Base-by-base conservation (phyloP, 2,888 invertebrate species). In the Agrotis exclamationis region DNA sequence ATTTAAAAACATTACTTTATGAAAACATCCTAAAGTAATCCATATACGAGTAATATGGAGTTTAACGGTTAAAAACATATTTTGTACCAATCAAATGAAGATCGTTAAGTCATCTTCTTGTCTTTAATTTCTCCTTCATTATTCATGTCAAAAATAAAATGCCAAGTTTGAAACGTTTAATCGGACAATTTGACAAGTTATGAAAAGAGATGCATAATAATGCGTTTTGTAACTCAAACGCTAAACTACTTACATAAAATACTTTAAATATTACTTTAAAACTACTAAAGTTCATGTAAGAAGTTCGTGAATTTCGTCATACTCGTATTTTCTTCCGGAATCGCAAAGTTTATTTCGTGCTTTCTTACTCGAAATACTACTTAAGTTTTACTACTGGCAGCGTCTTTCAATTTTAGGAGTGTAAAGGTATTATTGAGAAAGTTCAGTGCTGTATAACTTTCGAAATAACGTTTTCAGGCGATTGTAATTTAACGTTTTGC, bases 301-400 rank as follows among this genome's bases (percentile, higher is more conserved):
- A 64, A 53, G 33, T 63, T 77, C 24, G 20, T 78, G 62, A 77
- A 68, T 68, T 62, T 50, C 67, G 59, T 64, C 57, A 71, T 53
- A 47, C 64, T 71, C 47, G 48, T 62, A 67, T 54, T 78, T 75
- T 53, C 70, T 58, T 58, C 50, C 53, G 76, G 63, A 76, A 74
- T 76, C 70, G 70, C 70, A 73, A 79, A 79, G 63, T 74, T 79
- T 62, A 76, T 74, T 77, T 62, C 22, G 20, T 64, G 63, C 73
- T 78, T 77, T 60, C 62, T 78, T 59, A 67, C 67, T 60, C 4
- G 9, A n/a, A 78, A 54, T 60, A 73, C 48, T 53, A 68, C 51
- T 74, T 68, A 64, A 74, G 62, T 75, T 74, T 70, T 70, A 66
- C 53, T 63, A 73, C 74, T 45, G 51, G 28, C 22, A 56, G 60